A percentile compares a stretch with the other conserved stretches of the same genome.
phyloP scores from a whole-genome alignment of 2,888 invertebrate genomes.

The Drosophila hawaiiensis region DNA sequence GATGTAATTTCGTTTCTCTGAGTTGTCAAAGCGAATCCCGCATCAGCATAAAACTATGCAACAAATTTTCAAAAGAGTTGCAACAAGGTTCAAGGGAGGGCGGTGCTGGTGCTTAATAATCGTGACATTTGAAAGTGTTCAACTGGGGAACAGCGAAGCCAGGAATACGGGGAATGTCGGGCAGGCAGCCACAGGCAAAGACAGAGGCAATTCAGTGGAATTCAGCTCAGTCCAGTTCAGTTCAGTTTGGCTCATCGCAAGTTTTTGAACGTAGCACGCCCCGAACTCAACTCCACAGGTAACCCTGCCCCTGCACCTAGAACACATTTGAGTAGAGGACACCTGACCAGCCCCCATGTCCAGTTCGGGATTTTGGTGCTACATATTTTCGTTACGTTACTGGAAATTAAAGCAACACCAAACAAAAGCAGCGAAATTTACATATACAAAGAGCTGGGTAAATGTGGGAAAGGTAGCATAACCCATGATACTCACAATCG shows the following conservation, averaged over 20 bases:
- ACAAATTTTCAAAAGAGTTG: slow-evolving; percentile 24
- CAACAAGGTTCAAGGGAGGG: background rate
- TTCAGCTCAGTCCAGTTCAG: slow-evolving; percentile 17
- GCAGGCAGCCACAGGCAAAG: background rate
- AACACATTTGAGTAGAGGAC: slow-evolving; percentile 21
- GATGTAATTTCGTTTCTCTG: slow-evolving; percentile 36
- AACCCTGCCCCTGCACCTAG: background rate
- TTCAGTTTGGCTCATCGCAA: slow-evolving; percentile 25
- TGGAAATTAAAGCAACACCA: slow-evolving; percentile 33
- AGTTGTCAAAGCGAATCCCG: slow-evolving; percentile 47
- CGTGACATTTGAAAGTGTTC: slow-evolving; percentile 57
- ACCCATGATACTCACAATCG: background rate
- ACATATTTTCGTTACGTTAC: slow-evolving; percentile 35
- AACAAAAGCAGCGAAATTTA: background rate
- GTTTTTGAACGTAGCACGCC: slow-evolving; percentile 12
- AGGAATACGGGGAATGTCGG: slow-evolving; percentile 45
- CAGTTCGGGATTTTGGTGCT: slow-evolving; percentile 27
- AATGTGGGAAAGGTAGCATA: too few species aligned
- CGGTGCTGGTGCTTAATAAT: slow-evolving; percentile 39
- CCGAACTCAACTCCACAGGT: background rate
- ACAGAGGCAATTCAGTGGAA: slow-evolving; percentile 19
- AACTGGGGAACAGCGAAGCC: slow-evolving; percentile 30
- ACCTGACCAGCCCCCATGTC: slow-evolving; percentile 29
- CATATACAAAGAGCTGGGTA: background rate
- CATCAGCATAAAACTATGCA: slow-evolving; percentile 47